These are phyloP conservation scores for Notothenia coriiceps DNA, from an alignment of 2,113 vertebrate genomes.

Conservation along the genomic window DNA sequence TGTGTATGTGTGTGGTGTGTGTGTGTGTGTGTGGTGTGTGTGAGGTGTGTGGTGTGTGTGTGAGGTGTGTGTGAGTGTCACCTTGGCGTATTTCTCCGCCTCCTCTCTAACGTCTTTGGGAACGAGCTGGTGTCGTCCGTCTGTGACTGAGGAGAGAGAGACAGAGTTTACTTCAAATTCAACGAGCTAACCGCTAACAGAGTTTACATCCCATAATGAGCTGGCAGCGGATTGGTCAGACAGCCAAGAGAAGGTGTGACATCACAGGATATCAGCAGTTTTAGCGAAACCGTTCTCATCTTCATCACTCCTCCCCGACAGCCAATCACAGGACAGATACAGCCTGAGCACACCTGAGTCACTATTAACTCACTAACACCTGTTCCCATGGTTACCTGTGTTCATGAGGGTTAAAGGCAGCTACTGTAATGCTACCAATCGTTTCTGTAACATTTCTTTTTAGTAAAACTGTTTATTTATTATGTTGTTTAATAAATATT, in stretches of 20 bases:
- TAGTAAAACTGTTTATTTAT: no score
- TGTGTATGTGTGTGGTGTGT: no score
- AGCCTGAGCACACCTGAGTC: no score
- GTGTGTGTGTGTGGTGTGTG: no score
- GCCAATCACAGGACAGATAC: no score
- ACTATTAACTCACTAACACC: no score
- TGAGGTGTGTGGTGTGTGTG: no score
- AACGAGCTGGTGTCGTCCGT: constrained; percentile 95
- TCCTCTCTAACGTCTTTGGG: constrained; percentile 96
- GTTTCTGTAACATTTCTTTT: background rate
- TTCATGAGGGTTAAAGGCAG: no score
- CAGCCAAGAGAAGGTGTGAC: background rate
- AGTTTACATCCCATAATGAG: background rate
- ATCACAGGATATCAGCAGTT: background rate
- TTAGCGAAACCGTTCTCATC: background rate
- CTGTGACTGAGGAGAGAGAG: constrained; percentile 87
- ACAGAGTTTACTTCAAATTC: background rate
- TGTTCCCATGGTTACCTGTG: no score
- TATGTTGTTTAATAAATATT: no score
- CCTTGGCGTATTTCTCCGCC: constrained; percentile 99
- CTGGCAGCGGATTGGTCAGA: constrained; percentile 1
- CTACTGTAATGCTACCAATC: no score
- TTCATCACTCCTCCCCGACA: background rate
- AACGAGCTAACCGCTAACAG: no score
- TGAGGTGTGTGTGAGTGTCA: constrained; percentile 68